These are phyloP conservation scores for Myotis vivesi DNA, from an alignment of 2,797 vertebrate genomes.

Conservation along the genomic window DNA sequence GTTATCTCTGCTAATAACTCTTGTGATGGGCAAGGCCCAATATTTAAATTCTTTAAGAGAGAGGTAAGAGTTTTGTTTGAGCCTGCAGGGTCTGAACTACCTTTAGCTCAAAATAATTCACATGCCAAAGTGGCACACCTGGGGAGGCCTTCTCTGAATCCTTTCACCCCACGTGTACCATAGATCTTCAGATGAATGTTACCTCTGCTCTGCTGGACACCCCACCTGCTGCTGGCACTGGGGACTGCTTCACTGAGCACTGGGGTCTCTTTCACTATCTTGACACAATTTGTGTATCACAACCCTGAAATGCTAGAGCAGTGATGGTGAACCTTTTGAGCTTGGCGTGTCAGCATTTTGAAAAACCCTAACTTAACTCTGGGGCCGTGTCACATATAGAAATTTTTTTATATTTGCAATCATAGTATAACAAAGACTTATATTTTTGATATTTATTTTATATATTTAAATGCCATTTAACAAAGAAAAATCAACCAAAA, in stretches of 20 bases:
- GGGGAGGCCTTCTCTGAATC: background rate
- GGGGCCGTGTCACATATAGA: no score
- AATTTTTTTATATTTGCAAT: no score
- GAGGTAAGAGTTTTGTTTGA: no score
- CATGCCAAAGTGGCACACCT: background rate
- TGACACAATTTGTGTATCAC: background rate
- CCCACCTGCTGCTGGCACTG: background rate
- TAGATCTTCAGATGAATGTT: background rate
- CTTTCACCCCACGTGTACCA: background rate
- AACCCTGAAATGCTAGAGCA: background rate
- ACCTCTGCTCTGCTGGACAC: background rate
- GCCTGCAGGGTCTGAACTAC: background rate
- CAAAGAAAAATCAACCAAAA: no score
- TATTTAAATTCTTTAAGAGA: background rate
- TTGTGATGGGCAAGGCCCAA: background rate
- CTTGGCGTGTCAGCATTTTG: no score
- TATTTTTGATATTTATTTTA: no score
- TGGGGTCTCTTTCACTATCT: background rate
- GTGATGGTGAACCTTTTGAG: no score
- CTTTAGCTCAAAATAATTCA: background rate
- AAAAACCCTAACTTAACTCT: no score
- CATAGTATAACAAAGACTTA: no score
- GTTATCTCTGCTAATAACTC: background rate
- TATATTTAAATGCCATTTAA: no score
- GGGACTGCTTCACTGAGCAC: background rate